Evolutionary conservation across 1,140 invertebrate species (phyloP), one percentile per base, ranked within the genome.

Genomic region (Dendroctonus valens): DNA sequence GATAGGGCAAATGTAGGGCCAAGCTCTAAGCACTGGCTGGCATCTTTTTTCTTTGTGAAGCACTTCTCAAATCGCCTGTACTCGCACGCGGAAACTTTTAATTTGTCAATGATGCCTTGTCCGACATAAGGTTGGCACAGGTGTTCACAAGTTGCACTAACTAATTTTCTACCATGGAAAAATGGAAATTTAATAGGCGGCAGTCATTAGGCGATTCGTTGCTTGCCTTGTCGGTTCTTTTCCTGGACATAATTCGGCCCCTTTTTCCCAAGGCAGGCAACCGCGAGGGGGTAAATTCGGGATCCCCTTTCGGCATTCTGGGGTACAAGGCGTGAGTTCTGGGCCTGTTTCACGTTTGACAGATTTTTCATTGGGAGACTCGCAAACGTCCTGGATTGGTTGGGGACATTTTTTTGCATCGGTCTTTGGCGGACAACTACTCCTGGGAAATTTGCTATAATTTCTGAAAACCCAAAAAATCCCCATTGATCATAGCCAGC

Each of bases 241-340:
- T 12, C 8, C n/a, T 12, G 64, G 64, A 53, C 64, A 66, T 37
- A 52, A 39, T 50, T 66, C 55, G 0, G 15, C 39, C 7, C 15
- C 55, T 39, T 51, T 62, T 54, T 70, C 69, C 69, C 69, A 70
- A 5, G 69, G 69, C 39, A 70, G 59, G 39, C 59, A 66, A 26
- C 51, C 59, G 50, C 68, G 60, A 11, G 44, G 12, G 7, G 52
- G 55, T 42, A 66, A 53, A 42, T 59, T 41, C 5, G 55, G 55
- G 6, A 7, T 51, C 5, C 58, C 55, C 52, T 11, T 11, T 7
- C 48, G 7, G 42, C 64, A 66, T 8, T 66, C 64, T 3, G 63
- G 63, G 14, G 1, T n/a, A 26, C 63, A 65, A 15, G 53, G 63
- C 2, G 42, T 14, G 7, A 15, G 0, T 40, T 65, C 44, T 12